Evolutionary conservation across 1,140 invertebrate genomes (phyloP).

Genomic region (Heliothis subflexa): DNA sequence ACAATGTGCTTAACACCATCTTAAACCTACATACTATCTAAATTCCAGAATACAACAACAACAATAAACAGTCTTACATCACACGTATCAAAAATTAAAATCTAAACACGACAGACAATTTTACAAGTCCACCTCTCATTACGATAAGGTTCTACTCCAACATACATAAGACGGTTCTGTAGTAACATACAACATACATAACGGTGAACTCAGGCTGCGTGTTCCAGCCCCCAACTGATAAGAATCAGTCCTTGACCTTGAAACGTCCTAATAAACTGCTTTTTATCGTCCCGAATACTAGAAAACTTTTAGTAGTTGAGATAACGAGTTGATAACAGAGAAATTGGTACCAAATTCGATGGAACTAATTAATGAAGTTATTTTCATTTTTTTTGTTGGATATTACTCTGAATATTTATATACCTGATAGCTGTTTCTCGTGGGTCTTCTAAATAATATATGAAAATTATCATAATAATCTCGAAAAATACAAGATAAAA

Average conservation of each 20-base stretch:
- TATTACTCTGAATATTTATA: background rate
- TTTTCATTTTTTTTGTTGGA: background rate
- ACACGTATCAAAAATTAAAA: conserved; percentile 2
- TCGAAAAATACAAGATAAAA: too few relatives aligned
- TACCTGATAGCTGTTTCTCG: too few relatives aligned
- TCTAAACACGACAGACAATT: conserved; percentile 10
- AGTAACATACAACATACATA: conserved; percentile 2
- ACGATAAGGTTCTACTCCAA: background rate
- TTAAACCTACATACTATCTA: too few relatives aligned
- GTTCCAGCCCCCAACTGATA: conserved; percentile 24
- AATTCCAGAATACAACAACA: too few relatives aligned
- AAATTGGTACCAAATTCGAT: conserved; percentile 1
- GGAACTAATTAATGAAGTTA: background rate
- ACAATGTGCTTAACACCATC: too few relatives aligned
- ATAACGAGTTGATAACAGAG: conserved; percentile 15
- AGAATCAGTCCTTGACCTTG: conserved; percentile 11
- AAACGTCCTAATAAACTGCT: conserved; percentile 31
- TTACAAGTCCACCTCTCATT: background rate
- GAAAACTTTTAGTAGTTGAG: conserved; percentile 27
- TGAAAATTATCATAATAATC: too few relatives aligned
- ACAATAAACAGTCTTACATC: too few relatives aligned
- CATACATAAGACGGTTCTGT: conserved; percentile 1
- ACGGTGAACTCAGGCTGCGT: conserved; percentile 8
- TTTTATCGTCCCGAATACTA: conserved; percentile 28
- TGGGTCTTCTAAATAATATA: too few relatives aligned